Base-by-base conservation (phyloP, 2,113 vertebrate species). In the Cephalopholis sonnerati region DNA sequence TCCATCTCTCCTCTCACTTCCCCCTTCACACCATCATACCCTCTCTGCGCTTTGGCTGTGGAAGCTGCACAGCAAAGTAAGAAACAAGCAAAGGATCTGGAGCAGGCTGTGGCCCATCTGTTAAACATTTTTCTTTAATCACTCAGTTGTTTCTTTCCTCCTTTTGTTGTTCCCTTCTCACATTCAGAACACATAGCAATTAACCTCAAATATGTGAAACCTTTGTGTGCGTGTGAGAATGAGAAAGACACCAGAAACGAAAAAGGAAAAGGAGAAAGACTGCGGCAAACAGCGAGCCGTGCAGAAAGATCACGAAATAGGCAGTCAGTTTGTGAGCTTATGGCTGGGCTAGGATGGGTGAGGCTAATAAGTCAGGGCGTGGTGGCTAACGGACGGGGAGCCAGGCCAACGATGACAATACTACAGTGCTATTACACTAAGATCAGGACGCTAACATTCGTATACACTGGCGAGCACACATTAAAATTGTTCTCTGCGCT, bases 121-220 rank as follows among this genome's bases (percentile, higher is more conserved):
- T 90, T 94, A 87, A 88, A 93, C 93, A 95, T 95, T 92, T 95
- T 88, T 89, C 81, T 85, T 87, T 95, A 95, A 96, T 95, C 92
- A 90, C 92, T 90, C 78, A 46, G 89, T 93, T 94, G 92, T 95
- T 94, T 87, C 91, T 89, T 81, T 89, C 82, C 79, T 87, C 81
- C 82, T 93, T 90, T 92, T 92, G 91, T 93, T 92, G 90, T 90
- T 87, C 88, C 80, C 78, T 89, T 85, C 86, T 93, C 88, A 90
- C 90, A 87, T 85, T 90, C 51, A 79, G 76, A 91, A 86, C 86
- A 88, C 79, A 76, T 27, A 89, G 75, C 83, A 84, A 87, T 84
- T 90, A 85, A 80, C 87, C 89, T 91, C 89, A 93, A 91, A 80
- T 80, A 93, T 90, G 86, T 32, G n/a, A 92, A 81, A 79, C 68